Conservation (phyloP, 2,113 vertebrate genomes). For the Peucedramus taeniatus region DNA sequence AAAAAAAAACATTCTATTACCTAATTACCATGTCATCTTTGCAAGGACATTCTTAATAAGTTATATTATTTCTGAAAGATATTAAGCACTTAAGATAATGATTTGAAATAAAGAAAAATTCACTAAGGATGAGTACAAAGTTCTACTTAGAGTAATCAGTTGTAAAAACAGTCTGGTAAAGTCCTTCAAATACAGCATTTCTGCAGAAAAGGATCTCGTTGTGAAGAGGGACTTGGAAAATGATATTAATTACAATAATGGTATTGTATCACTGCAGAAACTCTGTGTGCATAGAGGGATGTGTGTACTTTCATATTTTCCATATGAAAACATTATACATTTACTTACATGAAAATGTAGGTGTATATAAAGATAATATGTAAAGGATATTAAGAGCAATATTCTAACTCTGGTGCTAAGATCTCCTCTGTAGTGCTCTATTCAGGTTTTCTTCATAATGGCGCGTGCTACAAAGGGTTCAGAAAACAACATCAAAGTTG, state of each 20-base stretch:
- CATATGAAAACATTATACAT: neutral
- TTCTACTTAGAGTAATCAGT: neutral
- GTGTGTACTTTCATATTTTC: neutral
- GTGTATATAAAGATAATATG: neutral
- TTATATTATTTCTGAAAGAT: neutral
- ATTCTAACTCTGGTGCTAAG: neutral
- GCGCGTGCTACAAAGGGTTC: neutral
- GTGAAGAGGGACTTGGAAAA: neutral
- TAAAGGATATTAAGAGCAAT: neutral
- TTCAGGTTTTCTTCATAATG: neutral
- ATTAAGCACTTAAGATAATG: neutral
- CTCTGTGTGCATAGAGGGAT: neutral
- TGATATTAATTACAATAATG: neutral
- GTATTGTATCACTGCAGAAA: neutral
- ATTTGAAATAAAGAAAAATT: neutral
- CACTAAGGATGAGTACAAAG: neutral
- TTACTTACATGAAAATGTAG: neutral
- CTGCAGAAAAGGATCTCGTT: neutral
- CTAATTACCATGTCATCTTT: neutral
- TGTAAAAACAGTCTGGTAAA: neutral
- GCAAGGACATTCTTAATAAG: neutral
- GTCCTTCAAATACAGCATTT: neutral
- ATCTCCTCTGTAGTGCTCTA: neutral
- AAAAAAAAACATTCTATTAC: neutral
- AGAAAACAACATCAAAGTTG: neutral